A percentile compares a stretch with the other conserved stretches of the same genome.
Evolutionary conservation across 2,888 invertebrate species (phyloP).

Genomic region (Neocrepidodera transversa): DNA sequence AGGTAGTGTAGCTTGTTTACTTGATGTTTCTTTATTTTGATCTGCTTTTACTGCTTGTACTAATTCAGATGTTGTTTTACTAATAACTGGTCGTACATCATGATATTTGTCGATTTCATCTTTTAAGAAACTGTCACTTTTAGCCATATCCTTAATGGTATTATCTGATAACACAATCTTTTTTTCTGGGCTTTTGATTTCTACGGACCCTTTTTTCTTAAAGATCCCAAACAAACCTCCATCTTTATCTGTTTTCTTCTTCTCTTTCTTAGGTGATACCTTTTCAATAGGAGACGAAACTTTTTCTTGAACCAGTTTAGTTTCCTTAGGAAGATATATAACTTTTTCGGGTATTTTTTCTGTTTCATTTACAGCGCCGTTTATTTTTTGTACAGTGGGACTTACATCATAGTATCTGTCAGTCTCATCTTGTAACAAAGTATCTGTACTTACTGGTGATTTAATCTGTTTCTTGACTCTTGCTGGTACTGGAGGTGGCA

Average conservation of each 20-base stretch:
- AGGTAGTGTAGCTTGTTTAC: conserved; percentile 9
- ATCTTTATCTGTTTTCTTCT: conserved; percentile 13
- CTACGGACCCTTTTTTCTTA: conserved; percentile 33
- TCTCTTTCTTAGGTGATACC: conserved; percentile 23
- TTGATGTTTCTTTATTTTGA: conserved; percentile 9
- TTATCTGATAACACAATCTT: conserved; percentile 32
- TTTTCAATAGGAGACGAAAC: conserved; percentile 3
- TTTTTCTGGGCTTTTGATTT: conserved; percentile 17
- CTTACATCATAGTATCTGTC: conserved; percentile 39
- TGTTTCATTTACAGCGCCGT: not conserved
- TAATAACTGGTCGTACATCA: conserved; percentile 36
- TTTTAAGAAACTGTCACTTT: conserved; percentile 35
- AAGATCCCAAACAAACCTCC: conserved; percentile 21
- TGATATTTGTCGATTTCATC: conserved; percentile 36
- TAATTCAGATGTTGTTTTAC: not conserved
- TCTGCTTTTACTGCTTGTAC: not conserved
- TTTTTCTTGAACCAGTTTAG: not conserved
- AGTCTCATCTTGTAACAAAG: conserved; percentile 46
- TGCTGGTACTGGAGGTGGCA: conserved; percentile 4
- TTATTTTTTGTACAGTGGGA: not conserved
- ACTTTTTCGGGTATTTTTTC: conserved; percentile 7
- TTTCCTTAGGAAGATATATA: conserved; percentile 5
- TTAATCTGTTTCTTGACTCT: conserved; percentile 18
- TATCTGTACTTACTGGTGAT: conserved; percentile 14
- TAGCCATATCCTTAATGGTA: conserved; percentile 34